Base-by-base conservation (phyloP, 2,888 invertebrate genomes). In the Cheilosia impressa region DNA sequence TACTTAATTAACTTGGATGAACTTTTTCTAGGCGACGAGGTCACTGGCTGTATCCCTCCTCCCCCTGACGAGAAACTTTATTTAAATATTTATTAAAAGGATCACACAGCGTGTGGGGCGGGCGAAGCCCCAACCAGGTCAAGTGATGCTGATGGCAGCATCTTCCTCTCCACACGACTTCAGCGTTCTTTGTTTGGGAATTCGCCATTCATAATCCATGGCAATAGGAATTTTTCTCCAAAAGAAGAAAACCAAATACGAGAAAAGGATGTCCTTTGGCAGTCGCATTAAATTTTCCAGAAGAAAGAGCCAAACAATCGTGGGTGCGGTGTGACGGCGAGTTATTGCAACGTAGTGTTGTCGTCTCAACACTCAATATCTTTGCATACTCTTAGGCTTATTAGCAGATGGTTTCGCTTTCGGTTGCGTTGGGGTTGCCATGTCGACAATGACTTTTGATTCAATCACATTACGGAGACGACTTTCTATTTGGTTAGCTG, bases 391-490 rank as follows among this genome's bases (percentile, higher is more conserved):
- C 41, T 77, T 55, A 62, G 87, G 82, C 81, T 87, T 87, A 87
- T 87, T 82, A 87, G 65, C 66, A 85, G 72, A 77, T 77, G 66
- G 31, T 71, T 79, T 52, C 34, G 55, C 22, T 71, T 78, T 41
- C 22, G 19, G 13, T 52, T 24, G 41, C 9, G 13, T 63, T 10
- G 43, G 50, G 76, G 76, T 76, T 71, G 72, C 60, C 75, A 62
- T 31, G 31, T 68, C 13, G 41, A 88, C 89, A 88, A 88, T 88
- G 88, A 88, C 84, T 87, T 87, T 75, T 87, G 84, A 88, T 89
- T 88, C 87, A 87, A 87, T 88, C 87, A 84, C 87, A 85, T 80
- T 85, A 47, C 17, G 24, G 50, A 22, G 31, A 19, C n/a, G n/a
- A 31, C 52, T 57, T 45, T 55, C 55, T 60, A 17, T 24, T 38